Percentiles rank a stretch among this genome's conserved stretches.
phyloP scores from a whole-genome alignment of 2,797 vertebrate species.

The Babyrousa celebensis region DNA sequence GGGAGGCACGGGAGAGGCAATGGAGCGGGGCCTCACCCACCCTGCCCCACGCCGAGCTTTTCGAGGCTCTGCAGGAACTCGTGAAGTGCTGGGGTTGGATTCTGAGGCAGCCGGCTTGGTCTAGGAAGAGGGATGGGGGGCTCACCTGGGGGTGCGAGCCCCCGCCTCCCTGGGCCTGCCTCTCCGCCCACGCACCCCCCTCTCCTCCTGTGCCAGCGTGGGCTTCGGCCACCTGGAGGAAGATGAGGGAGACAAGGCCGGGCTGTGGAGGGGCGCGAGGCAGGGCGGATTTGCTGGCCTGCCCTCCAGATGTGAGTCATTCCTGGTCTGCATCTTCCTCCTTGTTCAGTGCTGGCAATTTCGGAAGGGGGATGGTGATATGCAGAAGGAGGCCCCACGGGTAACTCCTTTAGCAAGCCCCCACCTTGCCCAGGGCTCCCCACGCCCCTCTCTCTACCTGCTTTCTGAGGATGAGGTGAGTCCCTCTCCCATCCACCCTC shows the following conservation, averaged over 20 bases:
- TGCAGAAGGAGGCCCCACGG: background rate
- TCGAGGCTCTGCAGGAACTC: constrained; percentile 11
- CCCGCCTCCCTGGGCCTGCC: background rate
- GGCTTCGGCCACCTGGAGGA: background rate
- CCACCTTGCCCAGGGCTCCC: background rate
- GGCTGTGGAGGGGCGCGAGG: background rate
- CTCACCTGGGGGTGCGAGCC: background rate
- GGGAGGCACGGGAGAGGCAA: background rate
- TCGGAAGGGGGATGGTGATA: background rate
- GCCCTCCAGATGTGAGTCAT: constrained; percentile 25
- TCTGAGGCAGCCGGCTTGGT: background rate
- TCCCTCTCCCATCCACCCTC: background rate
- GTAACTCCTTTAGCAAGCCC: background rate
- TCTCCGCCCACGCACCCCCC: fast-evolving
- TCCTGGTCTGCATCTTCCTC: background rate
- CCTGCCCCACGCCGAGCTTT: background rate
- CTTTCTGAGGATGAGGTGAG: background rate
- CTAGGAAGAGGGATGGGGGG: background rate
- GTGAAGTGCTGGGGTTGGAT: constrained; percentile 11
- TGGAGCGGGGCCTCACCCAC: no score
- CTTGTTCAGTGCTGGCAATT: background rate
- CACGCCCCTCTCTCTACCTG: background rate
- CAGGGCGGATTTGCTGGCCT: background rate
- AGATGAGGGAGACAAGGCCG: no score
- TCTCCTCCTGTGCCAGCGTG: background rate